A percentile compares a stretch with the other conserved stretches of the same genome.
Evolutionary conservation across 2,113 vertebrate species (phyloP).

Genomic region (Meleagris gallopavo): DNA sequence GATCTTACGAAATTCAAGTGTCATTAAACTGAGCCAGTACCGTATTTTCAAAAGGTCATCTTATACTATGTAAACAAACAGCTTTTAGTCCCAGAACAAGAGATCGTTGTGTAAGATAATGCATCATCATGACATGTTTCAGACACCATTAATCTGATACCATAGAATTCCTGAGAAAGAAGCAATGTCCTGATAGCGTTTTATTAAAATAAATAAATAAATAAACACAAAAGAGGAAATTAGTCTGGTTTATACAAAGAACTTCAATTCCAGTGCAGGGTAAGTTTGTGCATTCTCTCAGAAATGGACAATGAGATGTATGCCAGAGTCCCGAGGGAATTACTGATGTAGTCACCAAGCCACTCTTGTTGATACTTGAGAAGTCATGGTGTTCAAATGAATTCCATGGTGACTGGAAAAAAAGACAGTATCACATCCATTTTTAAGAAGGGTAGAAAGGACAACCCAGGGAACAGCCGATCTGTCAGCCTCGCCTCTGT

Average conservation of each 20-base stretch:
- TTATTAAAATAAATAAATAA: background rate
- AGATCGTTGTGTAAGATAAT: background rate
- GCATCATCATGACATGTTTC: slow-evolving; percentile 2
- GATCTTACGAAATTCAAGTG: slow-evolving; percentile 5
- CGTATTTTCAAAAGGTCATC: slow-evolving; percentile 30
- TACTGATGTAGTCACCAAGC: too few relatives aligned
- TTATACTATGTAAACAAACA: slow-evolving; percentile 44
- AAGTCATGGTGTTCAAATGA: too few relatives aligned
- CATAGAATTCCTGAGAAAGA: background rate
- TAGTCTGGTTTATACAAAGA: background rate
- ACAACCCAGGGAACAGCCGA: too few relatives aligned
- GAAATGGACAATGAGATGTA: background rate
- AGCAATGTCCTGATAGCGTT: background rate
- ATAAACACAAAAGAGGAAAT: background rate
- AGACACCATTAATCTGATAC: background rate
- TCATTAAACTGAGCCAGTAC: background rate
- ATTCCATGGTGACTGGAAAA: too few relatives aligned
- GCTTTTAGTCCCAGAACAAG: slow-evolving; percentile 50
- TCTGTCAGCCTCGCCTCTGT: too few relatives aligned
- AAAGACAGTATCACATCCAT: too few relatives aligned
- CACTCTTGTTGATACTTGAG: too few relatives aligned
- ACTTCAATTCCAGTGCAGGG: background rate
- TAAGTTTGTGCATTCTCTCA: background rate
- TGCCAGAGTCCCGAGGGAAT: too few relatives aligned
- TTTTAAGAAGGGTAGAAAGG: too few relatives aligned